A percentile compares a stretch with the other conserved stretches of the same genome.
phyloP scores from a whole-genome alignment of 2,797 vertebrate species.

The Chaetodon trifasciatus region DNA sequence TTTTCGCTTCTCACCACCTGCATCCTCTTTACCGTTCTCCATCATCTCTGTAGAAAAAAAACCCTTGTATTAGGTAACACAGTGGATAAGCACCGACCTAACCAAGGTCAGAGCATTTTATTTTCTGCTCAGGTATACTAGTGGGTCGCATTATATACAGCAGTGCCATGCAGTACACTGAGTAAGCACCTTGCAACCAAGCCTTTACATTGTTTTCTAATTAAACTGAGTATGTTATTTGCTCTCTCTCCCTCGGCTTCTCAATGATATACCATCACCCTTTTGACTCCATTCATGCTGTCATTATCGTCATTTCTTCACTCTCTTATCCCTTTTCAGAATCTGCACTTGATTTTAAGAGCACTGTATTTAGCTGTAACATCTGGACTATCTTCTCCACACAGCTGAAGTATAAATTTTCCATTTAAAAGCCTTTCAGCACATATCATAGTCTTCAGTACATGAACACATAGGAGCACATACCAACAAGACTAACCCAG shows the following conservation, averaged over 20 bases:
- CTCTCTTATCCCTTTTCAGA: background rate
- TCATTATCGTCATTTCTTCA: background rate
- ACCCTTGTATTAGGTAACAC: constrained; percentile 9
- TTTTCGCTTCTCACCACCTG: background rate
- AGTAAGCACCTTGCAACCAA: background rate
- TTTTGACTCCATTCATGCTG: background rate
- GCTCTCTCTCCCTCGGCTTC: background rate
- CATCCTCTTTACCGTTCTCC: background rate
- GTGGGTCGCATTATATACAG: background rate
- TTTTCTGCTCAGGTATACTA: constrained; percentile 22
- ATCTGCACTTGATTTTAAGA: background rate
- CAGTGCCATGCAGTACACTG: background rate
- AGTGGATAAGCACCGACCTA: constrained; percentile 7
- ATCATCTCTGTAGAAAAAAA: constrained; percentile 12
- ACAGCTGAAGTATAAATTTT: too few species aligned
- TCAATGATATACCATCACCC: background rate
- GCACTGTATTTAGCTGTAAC: background rate
- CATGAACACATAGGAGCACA: background rate
- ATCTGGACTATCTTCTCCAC: background rate
- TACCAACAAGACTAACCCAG: background rate
- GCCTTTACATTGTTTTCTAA: background rate
- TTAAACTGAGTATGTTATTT: constrained; percentile 1
- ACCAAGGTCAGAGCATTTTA: constrained; percentile 34
- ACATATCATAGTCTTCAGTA: background rate
- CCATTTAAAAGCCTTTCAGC: background rate